phyloP scores from a whole-genome alignment of 2,797 vertebrate species.

The Ambastaia sidthimunki region DNA sequence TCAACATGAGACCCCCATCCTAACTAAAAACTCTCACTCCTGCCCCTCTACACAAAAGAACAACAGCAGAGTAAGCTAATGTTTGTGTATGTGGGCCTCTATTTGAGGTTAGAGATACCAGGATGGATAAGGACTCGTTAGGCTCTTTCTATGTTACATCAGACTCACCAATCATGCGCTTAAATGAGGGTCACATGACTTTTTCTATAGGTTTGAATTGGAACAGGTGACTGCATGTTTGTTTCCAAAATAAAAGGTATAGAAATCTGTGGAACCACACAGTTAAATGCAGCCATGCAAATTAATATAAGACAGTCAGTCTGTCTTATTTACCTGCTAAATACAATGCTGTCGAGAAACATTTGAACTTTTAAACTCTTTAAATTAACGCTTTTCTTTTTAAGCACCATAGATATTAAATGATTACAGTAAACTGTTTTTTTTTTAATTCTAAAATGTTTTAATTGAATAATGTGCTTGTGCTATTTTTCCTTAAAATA shows the following conservation, averaged over 20 bases:
- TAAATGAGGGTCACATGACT: background rate
- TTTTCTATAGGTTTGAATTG: background rate
- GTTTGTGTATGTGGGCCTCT: constrained; percentile 55
- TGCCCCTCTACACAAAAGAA: constrained; percentile 45
- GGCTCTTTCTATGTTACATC: constrained; percentile 4
- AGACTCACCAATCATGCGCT: constrained; percentile 5
- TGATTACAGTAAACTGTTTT: no score
- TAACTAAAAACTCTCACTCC: constrained; percentile 34
- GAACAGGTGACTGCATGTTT: background rate
- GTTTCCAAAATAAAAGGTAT: no score
- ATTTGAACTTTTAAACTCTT: no score
- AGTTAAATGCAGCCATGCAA: no score
- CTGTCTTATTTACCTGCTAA: no score
- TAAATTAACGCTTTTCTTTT: no score
- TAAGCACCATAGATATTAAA: no score
- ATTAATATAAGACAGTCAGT: no score
- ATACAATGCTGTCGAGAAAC: no score
- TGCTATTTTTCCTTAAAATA: background rate
- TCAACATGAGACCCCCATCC: constrained; percentile 65
- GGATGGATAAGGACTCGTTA: constrained; percentile 8
- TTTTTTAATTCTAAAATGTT: no score
- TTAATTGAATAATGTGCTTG: no score
- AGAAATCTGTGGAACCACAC: no score
- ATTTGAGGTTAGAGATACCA: constrained; percentile 24
- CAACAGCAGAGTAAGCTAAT: constrained; percentile 37